These are phyloP conservation scores for Tricholaema leucomelas DNA, from an alignment of 2,113 vertebrate genomes.

Conservation along the genomic window DNA sequence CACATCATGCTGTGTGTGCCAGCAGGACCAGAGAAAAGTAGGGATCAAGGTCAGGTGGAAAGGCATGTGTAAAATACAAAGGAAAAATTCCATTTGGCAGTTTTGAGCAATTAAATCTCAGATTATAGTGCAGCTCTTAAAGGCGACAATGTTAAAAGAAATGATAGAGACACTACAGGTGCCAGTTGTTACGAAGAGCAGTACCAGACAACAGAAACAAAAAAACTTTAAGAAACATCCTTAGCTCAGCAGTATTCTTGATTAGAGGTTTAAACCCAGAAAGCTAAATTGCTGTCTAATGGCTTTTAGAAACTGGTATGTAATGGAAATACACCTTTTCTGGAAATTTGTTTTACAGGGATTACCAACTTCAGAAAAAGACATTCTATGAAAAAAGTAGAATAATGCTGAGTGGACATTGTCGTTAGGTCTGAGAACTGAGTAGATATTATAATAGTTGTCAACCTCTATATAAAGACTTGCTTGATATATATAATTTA, in stretches of 20 bases:
- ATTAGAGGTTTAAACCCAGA: not conserved
- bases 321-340: not conserved
- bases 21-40: not conserved
- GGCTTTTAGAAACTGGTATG: not conserved
- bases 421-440: not conserved
- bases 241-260: not conserved
- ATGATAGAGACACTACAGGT: not conserved
- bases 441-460: not conserved
- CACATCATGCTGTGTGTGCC: not conserved
- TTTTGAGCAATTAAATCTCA: not conserved
- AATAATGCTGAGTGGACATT: not conserved
- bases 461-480: not conserved
- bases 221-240: not conserved
- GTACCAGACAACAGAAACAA: not conserved
- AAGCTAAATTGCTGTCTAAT: not conserved
- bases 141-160: not conserved
- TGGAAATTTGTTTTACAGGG: not conserved
- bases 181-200: not conserved
- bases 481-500: not conserved
- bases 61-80: not conserved
- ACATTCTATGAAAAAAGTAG: not conserved
- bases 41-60: constrained; percentile 18
- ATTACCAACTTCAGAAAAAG: not conserved
- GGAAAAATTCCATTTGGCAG: not conserved
- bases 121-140: not conserved